Evolutionary conservation across 2,888 invertebrate genomes (phyloP), one percentile per base, ranked within the genome.

Genomic region (Eucriotettix oculatus): DNA sequence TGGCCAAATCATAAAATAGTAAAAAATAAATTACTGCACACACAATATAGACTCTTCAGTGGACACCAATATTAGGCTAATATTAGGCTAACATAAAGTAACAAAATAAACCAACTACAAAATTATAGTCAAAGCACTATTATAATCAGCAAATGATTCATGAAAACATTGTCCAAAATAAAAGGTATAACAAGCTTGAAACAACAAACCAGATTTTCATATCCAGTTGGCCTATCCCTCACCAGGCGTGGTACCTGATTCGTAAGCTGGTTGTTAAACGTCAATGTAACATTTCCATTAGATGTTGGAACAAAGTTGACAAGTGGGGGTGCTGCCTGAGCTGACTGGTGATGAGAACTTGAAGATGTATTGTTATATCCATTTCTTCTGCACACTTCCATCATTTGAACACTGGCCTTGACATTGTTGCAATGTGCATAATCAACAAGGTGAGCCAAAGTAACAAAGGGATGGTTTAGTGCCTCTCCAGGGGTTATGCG

Each of bases 381-480:
- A 71, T 72, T 78, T 68, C 79, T 75, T 68, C 84, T 73, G 74
- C 86, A 79, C 67, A 81, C 81, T 70, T 97, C 96, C 96, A 97
- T 97, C 89, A 96, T 95, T 73, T 95, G 93, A 16, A 96, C 93
- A 69, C 93, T 93, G 29, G 95, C 92, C 75, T 97, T 96, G 40
- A 96, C 95, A 75, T 94, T 95, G 76, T 92, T 91, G 73, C 95
- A 95, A 72, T 96, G 95, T 14, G 94, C 93, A 75, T 95, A 97
- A 74, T 97, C 96, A 9, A 94, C 88, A 60, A 97, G 79, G 73
- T 97, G 96, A 1, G 91, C 89, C 65, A 97, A 78, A 48, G 90
- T 88, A 54, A 96, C 94, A 74, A 97, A 97, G 52, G 92, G 88
- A 76, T 97, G 97, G 74, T 92, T 92, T 67, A 97, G 73, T 12